These are phyloP conservation scores for Thecophora atra DNA, from an alignment of 2,888 invertebrate genomes.

Conservation along the genomic window DNA sequence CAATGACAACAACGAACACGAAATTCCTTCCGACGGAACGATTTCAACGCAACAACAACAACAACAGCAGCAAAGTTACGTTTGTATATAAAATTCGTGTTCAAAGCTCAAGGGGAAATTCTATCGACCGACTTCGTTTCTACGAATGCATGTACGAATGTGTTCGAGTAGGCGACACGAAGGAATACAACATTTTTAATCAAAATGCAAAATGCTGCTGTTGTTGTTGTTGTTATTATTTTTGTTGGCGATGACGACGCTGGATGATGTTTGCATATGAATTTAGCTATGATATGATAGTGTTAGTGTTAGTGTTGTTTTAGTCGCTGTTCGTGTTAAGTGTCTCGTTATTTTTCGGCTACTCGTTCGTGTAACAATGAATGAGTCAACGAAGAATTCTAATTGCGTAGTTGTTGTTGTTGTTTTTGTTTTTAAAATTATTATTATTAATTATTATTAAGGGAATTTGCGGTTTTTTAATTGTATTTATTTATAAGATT, in stretches of 20 bases:
- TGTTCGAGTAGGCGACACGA: neutral
- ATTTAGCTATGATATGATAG: no score
- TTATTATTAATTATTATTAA: no score
- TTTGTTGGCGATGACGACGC: conserved; percentile 8
- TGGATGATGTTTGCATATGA: neutral
- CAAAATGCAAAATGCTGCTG: conserved; percentile 21
- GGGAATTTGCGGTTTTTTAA: no score
- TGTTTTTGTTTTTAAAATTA: no score
- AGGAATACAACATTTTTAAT: conserved; percentile 25
- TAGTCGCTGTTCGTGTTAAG: neutral
- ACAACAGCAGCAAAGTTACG: neutral
- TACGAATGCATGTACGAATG: neutral
- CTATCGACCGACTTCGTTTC: neutral
- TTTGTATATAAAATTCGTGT: neutral
- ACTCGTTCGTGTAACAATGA: neutral
- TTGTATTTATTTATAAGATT: no score
- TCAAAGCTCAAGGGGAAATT: conserved; percentile 4
- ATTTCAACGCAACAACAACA: conserved; percentile 1
- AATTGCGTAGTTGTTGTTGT: no score
- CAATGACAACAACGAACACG: neutral
- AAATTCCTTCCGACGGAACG: neutral
- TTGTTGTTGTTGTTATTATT: neutral
- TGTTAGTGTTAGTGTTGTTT: neutral
- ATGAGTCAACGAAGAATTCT: neutral
- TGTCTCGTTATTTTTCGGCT: neutral